phyloP scores from a whole-genome alignment of 2,113 vertebrate genomes.

The Corynorhinus townsendii region DNA sequence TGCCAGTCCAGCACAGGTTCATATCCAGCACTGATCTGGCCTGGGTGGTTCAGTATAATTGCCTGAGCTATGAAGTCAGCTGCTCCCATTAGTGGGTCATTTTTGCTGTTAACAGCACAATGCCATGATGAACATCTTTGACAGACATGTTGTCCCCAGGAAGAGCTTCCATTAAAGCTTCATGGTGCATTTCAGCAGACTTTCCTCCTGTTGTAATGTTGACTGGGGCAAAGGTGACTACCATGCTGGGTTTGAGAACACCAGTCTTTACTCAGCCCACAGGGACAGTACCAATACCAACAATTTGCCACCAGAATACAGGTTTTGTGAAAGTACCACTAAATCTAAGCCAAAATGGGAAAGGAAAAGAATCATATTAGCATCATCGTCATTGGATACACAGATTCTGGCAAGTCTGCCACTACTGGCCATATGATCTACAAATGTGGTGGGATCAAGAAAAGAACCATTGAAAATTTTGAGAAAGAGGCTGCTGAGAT shows the following conservation, averaged over 20 bases:
- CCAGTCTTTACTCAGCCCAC: not conserved
- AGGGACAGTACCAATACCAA: not conserved
- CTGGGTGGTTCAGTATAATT: not conserved
- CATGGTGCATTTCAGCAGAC: not conserved
- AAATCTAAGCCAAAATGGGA: not conserved
- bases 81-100: not conserved
- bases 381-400: not conserved
- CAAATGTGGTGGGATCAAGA: not conserved
- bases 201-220: not conserved
- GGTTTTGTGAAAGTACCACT: not conserved
- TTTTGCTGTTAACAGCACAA: not conserved
- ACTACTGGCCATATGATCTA: not conserved
- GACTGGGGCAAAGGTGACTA: not conserved
- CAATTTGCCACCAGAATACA: not conserved
- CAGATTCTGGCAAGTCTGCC: not conserved
- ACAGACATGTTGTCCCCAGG: not conserved
- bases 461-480: not conserved
- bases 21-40: not conserved
- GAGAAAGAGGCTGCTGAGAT: not conserved
- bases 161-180: not conserved
- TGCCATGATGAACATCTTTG: not conserved
- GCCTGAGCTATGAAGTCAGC: not conserved
- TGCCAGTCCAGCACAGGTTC: no score
- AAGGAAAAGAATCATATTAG: not conserved
- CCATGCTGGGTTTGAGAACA: not conserved